Evolutionary conservation across 2,888 invertebrate genomes (phyloP), one percentile per base, ranked within the genome.

Genomic region (Perizoma affinitatum): DNA sequence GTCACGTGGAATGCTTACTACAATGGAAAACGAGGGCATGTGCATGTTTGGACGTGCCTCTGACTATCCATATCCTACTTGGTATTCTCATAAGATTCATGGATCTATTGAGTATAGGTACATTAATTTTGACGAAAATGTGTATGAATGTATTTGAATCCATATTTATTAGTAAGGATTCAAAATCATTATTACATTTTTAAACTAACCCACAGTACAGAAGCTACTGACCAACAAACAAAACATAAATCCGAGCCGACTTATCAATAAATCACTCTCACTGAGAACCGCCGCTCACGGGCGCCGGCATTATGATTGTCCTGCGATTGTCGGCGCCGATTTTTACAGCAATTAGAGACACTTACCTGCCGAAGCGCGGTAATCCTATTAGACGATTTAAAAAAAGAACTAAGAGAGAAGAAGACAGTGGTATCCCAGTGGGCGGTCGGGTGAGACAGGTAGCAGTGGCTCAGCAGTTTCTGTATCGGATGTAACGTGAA

Each of bases 271-370:
- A 91, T 91, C 90, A 92, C 88, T 88, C 83, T 86, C 84, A 77
- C 82, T 85, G 77, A 81, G 78, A 80, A 76, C 80, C 73, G 79
- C 80, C 82, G 77, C 82, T 71, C 77, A 75, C 78, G 83, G 88
- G 90, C 89, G 89, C 90, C 87, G 78, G 73, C 79, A 86, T 86
- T 88, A 22, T 22, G 22, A 22, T 22, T 22, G 87, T 88, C 73
- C 80, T 68, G 61, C 66, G 67, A 81, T 81, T 84, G 88, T 89
- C 87, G 88, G 88, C 83, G 83, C 82, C 83, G 86, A 88, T 90
- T 90, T 88, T 89, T 86, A 90, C 89, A 89, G 88, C 90, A 92
- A 91, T 92, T 91, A 90, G 83, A 88, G 86, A 86, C 88, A 90
- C 84, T 90, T 92, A 91, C 91, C 91, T 90, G 90, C 79, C 79